Conservation (phyloP, 2,888 invertebrate genomes). For the Pogonocherus hispidulus region DNA sequence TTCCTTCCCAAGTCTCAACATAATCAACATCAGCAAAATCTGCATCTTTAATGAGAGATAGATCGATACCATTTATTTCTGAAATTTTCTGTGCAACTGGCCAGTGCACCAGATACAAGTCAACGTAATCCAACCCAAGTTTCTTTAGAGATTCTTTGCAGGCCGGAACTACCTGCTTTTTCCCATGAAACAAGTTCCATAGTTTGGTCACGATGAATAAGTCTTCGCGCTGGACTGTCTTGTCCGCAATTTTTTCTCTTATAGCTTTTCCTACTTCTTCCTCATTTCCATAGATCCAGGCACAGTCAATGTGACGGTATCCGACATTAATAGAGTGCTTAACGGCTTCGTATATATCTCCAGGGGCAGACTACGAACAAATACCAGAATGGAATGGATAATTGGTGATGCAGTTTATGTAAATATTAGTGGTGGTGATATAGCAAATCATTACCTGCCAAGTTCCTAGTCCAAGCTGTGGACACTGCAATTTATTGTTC, state of each 20-base stretch:
- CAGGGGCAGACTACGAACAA: constrained; percentile 70
- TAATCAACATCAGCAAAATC: constrained; percentile 72
- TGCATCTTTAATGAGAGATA: not conserved
- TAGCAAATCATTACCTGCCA: constrained; percentile 4
- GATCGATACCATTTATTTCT: not conserved
- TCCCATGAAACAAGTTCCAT: constrained; percentile 92
- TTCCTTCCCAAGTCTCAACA: constrained; percentile 77
- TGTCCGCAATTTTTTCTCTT: constrained; percentile 43
- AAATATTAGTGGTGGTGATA: too few species aligned
- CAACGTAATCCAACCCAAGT: constrained; percentile 71
- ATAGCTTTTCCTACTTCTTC: constrained; percentile 76
- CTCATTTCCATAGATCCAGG: constrained; percentile 78
- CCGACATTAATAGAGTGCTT: constrained; percentile 81
- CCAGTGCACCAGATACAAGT: constrained; percentile 72
- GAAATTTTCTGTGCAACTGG: constrained; percentile 62
- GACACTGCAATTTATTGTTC: not conserved
- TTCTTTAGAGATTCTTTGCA: constrained; percentile 66
- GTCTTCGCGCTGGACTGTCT: constrained; percentile 75
- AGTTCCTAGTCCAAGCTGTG: constrained; percentile 3
- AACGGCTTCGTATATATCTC: constrained; percentile 75
- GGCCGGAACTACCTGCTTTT: constrained; percentile 70
- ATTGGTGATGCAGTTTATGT: too few species aligned
- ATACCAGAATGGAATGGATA: too few species aligned
- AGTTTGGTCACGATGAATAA: constrained; percentile 81
- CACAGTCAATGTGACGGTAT: constrained; percentile 83